Evolutionary conservation across 2,113 vertebrate genomes (phyloP).

Genomic region (Tauraco erythrolophus): DNA sequence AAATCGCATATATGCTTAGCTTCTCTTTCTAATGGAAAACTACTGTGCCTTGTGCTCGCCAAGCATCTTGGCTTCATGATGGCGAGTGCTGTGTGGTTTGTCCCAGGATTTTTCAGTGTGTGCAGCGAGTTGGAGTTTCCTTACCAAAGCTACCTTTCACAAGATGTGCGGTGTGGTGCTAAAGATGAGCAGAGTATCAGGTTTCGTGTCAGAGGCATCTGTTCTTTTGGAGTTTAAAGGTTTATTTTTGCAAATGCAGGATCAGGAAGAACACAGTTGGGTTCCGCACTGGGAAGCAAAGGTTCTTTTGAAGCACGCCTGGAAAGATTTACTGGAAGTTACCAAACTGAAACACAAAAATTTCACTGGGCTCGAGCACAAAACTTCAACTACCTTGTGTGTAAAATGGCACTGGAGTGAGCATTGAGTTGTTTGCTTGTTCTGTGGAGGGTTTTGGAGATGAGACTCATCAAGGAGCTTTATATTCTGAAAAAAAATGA

Average conservation of each 20-base stretch:
- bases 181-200: background rate
- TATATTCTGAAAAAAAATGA: accelerated
- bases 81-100: accelerated
- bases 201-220: background rate
- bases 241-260: background rate
- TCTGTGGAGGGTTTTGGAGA: background rate
- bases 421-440: background rate
- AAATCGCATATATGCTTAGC: background rate
- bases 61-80: background rate
- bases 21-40: slow-evolving; percentile 1
- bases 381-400: background rate
- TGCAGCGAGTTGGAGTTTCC: background rate
- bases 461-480: background rate
- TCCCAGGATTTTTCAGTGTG: background rate
- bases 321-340: background rate
- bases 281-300: background rate
- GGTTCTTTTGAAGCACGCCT: background rate
- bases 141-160: background rate
- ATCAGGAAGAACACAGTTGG: background rate
- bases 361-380: background rate
- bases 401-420: background rate
- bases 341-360: background rate
- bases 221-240: background rate
- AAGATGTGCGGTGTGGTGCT: background rate
- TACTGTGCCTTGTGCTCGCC: background rate